Conservation (phyloP, 2,797 vertebrate genomes). For the Gastrophryne carolinensis region DNA sequence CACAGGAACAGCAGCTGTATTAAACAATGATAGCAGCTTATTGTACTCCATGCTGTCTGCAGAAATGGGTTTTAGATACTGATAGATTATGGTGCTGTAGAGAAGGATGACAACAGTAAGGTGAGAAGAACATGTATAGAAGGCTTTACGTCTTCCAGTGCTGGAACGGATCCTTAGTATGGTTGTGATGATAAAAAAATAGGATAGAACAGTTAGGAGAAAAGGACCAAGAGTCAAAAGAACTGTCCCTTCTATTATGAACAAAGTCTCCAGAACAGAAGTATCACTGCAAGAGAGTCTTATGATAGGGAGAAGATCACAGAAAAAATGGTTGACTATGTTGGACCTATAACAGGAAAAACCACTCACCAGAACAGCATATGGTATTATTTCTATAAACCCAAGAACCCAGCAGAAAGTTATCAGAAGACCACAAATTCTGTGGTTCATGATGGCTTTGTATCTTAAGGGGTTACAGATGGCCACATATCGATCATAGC, state of each 20-base stretch:
- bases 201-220: neutral
- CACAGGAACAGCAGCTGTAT: conserved; percentile 3
- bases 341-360: conserved; percentile 24
- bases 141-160: conserved; percentile 8
- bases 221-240: neutral
- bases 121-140: conserved; percentile 35
- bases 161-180: conserved; percentile 3
- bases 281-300: conserved; percentile 28
- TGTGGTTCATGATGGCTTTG: neutral
- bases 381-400: conserved; percentile 15
- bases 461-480: conserved; percentile 27
- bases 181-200: conserved; percentile 13
- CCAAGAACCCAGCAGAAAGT: conserved; percentile 7
- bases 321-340: conserved; percentile 19
- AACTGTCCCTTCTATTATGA: neutral
- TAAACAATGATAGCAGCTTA: conserved; percentile 16
- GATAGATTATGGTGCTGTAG: neutral
- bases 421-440: neutral
- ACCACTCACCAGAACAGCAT: neutral
- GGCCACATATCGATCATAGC: conserved; percentile 33
- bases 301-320: conserved; percentile 15
- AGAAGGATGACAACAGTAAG: conserved; percentile 16
- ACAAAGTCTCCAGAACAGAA: neutral
- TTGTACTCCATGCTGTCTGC: conserved; percentile 14
- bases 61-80: conserved; percentile 5